Conservation (phyloP, 37 sponge, comb jelly and placozoan species). For the Ianthella basta region DNA sequence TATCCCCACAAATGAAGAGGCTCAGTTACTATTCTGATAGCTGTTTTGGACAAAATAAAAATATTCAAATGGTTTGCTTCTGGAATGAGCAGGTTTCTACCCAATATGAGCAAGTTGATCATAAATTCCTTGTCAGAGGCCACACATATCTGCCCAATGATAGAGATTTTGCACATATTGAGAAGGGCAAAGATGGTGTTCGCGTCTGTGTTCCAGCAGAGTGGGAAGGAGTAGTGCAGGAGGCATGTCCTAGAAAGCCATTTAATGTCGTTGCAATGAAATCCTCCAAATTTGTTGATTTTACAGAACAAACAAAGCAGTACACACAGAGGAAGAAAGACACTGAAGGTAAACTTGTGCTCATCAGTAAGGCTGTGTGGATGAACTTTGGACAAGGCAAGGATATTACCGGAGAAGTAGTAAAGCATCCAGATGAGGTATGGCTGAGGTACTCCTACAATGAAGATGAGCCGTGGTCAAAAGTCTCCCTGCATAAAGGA, state of each 20-base stretch:
- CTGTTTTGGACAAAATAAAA: conserved; percentile 56
- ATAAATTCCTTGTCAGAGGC: conserved; percentile 42
- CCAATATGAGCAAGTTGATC: conserved; percentile 37
- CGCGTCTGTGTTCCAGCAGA: conserved; percentile 29
- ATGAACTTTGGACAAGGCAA: conserved; percentile 38
- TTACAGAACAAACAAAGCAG: too few species aligned
- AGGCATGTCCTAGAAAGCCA: too few species aligned
- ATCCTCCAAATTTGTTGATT: conserved; percentile 21
- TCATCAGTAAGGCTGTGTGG: conserved; percentile 41
- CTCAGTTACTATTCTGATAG: conserved; percentile 44
- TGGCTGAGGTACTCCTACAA: conserved; percentile 42
- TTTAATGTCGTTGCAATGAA: too few species aligned
- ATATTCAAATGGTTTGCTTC: conserved; percentile 40
- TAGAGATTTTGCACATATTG: conserved; percentile 37
- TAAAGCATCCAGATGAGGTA: conserved; percentile 46
- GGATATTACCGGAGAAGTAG: neutral
- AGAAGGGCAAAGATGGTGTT: conserved; percentile 36
- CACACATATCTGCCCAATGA: conserved; percentile 31
- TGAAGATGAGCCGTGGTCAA: conserved; percentile 35
- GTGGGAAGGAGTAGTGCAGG: too few species aligned
- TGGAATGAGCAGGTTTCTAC: conserved; percentile 28
- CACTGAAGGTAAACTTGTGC: too few species aligned
- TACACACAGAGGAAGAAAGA: too few species aligned
- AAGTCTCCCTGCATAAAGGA: conserved; percentile 51
- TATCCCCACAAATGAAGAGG: neutral